Percentiles rank a stretch among this genome's conserved stretches.
These are phyloP conservation scores for Troilus luridus DNA, from an alignment of 2,888 invertebrate genomes.

Conservation along the genomic window DNA sequence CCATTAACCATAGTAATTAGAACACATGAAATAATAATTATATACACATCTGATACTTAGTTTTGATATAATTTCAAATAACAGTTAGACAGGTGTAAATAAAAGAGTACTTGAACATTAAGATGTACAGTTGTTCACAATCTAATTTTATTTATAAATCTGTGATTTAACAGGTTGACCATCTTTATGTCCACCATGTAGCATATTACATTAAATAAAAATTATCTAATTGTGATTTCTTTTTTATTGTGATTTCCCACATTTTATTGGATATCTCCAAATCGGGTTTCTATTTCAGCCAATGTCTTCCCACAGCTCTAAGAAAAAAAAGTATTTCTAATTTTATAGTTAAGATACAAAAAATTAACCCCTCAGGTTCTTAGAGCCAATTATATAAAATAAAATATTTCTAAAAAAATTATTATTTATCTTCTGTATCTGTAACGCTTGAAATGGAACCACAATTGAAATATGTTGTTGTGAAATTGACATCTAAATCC, in stretches of 20 bases:
- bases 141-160: not conserved
- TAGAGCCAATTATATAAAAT: not conserved
- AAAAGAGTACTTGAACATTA: not conserved
- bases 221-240: not conserved
- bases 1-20: not conserved
- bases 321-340: not conserved
- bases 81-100: not conserved
- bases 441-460: slow-evolving; percentile 99
- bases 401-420: not conserved
- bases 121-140: fast-evolving
- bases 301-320: not conserved
- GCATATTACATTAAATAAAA: not conserved
- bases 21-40: too few species aligned
- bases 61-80: not conserved
- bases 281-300: not conserved
- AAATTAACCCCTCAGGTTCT: not conserved
- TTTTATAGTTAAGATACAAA: not conserved
- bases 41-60: not conserved
- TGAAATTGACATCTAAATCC: slow-evolving; percentile 99
- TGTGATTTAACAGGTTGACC: not conserved
- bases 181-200: not conserved
- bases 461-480: slow-evolving; percentile 99
- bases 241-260: too few species aligned
- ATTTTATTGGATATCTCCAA: too few species aligned
- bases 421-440: slow-evolving; percentile 84